These are phyloP conservation scores for Erethizon dorsatum DNA, from an alignment of 2,797 vertebrate species.

Conservation along the genomic window DNA sequence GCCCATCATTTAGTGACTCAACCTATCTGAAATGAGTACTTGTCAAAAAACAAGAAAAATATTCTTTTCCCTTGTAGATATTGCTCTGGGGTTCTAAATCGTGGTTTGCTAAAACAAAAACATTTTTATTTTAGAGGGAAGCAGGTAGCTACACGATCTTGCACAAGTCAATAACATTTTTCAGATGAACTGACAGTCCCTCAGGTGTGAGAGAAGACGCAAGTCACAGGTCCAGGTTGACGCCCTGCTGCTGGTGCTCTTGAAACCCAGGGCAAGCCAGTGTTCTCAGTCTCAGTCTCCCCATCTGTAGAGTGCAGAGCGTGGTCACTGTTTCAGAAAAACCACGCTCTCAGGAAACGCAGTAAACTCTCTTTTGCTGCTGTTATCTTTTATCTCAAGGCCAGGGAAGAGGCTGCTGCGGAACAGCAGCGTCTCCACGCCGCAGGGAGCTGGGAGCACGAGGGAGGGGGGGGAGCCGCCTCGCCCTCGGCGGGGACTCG, in stretches of 20 bases:
- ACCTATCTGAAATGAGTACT: not conserved
- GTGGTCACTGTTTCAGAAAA: not conserved
- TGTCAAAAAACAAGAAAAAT: not conserved
- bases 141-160: not conserved
- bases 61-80: not conserved
- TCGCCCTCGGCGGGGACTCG: too few relatives aligned
- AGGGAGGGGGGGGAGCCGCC: too few relatives aligned
- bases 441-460: not conserved
- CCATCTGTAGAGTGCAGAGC: not conserved
- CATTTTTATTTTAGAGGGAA: not conserved
- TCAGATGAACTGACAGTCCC: not conserved
- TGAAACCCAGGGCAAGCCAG: not conserved
- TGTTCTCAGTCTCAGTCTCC: not conserved
- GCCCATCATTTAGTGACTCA: not conserved
- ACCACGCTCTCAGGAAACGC: too few relatives aligned
- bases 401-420: not conserved
- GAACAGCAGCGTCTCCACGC: not conserved
- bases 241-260: fast-evolving
- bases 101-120: not conserved
- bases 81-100: not conserved
- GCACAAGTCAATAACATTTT: not conserved
- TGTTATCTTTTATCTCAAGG: not conserved
- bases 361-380: not conserved
- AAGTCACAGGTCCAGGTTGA: not conserved
- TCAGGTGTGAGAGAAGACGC: not conserved